Base-by-base conservation (phyloP, 2,888 invertebrate species). In the Microchrysa polita region DNA sequence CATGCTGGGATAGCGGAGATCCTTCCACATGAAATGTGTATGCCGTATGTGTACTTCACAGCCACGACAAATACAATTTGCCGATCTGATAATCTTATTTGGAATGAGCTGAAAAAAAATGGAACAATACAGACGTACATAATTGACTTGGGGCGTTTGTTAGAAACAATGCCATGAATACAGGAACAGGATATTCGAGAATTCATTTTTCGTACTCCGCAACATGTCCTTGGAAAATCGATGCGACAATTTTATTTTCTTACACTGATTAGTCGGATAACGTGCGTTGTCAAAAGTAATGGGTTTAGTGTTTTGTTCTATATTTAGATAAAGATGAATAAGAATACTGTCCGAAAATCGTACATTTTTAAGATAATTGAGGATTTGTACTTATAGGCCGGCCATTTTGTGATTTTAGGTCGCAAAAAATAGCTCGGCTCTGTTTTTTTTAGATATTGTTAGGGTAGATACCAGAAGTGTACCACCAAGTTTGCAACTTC, bases 111-210 rank as follows among this genome's bases (percentile, higher is more conserved):
- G n/a, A n/a, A 48, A 2, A 48, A n/a, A 42, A n/a, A 44, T 48
- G 16, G 23, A 65, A 34, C 27, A 7, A 34, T 34, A 34, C 4
- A 42, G 23, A 44, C 44, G 44, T 42, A 44, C 18, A 10, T n/a
- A 44, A 65, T 65, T 22, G 42, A 65, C 65, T 34, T 48, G 60
- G 27, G 61, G 61, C 34, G 61, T 61, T 40, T 61, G 40, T n/a
- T n/a, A 40, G n/a, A n/a, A 14, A 23, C 59, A 40, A 61, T 61
- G 40, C 16, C 61, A n/a, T 61, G 61, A 61, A 61, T 61, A 40
- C 61, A 34, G 5, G 34, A 60, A n/a, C n/a, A 20, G 16, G 40
- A 48, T 27, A 40, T 61, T 16, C 9, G 40, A 40, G 34, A 1
- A 34, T 18, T 48, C 34, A 44, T 65, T 34, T 65, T 22, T 44